Conservation (phyloP, 2,888 invertebrate species). For the Eupithecia subumbrata region DNA sequence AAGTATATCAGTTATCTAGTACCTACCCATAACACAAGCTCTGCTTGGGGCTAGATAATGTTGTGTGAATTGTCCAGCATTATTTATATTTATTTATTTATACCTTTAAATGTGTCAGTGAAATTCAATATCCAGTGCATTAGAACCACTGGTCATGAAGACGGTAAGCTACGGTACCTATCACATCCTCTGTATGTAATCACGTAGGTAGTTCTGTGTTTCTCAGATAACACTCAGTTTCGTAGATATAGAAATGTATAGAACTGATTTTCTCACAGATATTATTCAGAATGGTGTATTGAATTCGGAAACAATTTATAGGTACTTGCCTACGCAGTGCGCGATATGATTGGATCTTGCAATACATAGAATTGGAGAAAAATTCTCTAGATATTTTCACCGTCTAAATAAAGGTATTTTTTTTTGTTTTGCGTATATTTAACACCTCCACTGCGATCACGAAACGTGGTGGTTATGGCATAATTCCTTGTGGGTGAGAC, state of each 20-base stretch:
- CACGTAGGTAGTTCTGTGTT: background rate
- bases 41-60: too few relatives aligned
- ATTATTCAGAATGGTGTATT: background rate
- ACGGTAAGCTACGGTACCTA: background rate
- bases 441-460: background rate
- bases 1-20: too few relatives aligned
- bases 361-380: background rate
- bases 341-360: background rate
- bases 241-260: background rate
- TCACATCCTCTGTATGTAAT: background rate
- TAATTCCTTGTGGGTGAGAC: background rate
- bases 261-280: slow-evolving; percentile 1
- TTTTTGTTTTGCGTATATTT: background rate
- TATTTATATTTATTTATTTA: too few relatives aligned
- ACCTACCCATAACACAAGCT: too few relatives aligned
- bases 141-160: background rate
- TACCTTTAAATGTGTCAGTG: background rate
- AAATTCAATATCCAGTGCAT: background rate
- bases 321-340: background rate
- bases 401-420: background rate
- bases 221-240: background rate
- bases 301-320: background rate
- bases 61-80: too few relatives aligned
- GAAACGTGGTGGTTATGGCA: too few relatives aligned
- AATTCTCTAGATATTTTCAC: background rate